Evolutionary conservation across 1,140 invertebrate species (phyloP).

Genomic region (Adoxophyes honmai): DNA sequence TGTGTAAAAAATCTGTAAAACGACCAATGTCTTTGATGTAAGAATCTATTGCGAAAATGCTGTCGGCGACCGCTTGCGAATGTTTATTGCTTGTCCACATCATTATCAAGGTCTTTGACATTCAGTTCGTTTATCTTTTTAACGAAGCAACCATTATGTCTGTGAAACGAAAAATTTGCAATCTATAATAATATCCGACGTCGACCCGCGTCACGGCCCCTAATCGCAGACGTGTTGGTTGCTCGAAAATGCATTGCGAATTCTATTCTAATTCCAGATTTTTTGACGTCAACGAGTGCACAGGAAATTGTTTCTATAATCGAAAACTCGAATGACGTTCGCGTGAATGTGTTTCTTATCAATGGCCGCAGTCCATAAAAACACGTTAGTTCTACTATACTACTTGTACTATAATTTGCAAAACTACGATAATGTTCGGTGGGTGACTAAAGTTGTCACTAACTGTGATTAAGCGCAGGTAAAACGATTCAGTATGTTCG

Average conservation of each 20-base stretch:
- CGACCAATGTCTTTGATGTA: slow-evolving; percentile 1
- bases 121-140: slow-evolving; percentile 48
- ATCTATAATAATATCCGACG: too few relatives aligned
- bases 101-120: slow-evolving; percentile 71
- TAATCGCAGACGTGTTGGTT: too few relatives aligned
- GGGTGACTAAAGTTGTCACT: not conserved
- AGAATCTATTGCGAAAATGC: slow-evolving; percentile 16
- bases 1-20: slow-evolving; percentile 2
- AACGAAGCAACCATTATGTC: not conserved
- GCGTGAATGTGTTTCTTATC: slow-evolving; percentile 36
- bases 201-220: too few relatives aligned
- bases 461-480: not conserved
- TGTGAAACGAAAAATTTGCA: too few relatives aligned
- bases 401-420: too few relatives aligned
- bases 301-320: slow-evolving; percentile 46
- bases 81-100: slow-evolving; percentile 35
- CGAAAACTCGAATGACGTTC: slow-evolving; percentile 38
- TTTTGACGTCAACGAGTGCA: slow-evolving; percentile 18
- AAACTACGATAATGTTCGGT: slow-evolving; percentile 3
- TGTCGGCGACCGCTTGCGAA: slow-evolving; percentile 23
- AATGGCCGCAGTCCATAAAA: slow-evolving; percentile 21
- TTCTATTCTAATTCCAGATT: not conserved
- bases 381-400: slow-evolving; percentile 16
- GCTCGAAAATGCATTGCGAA: slow-evolving; percentile 6
- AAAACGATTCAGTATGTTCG: not conserved